phyloP scores from a whole-genome alignment of 2,113 vertebrate species.

The Petaurus breviceps region DNA sequence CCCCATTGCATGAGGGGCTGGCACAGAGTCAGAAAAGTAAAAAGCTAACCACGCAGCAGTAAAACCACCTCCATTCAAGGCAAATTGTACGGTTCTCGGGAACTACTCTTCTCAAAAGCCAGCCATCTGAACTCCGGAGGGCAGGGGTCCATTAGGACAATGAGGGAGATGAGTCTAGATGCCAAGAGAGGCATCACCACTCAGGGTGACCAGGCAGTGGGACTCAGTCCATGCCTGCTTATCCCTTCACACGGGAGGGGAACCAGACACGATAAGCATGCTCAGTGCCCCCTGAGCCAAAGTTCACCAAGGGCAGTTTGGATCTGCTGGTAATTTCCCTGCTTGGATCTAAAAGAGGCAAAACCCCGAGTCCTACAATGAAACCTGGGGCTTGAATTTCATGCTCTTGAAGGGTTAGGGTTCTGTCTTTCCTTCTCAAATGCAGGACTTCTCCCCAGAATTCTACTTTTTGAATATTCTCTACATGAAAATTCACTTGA shows the following conservation, averaged over 20 bases:
- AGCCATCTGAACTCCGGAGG: background rate
- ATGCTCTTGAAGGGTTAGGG: background rate
- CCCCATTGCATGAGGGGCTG: background rate
- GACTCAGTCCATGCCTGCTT: background rate
- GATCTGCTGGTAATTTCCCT: background rate
- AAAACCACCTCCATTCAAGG: conserved; percentile 34
- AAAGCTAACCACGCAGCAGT: background rate
- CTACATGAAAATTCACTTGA: background rate
- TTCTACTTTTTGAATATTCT: background rate
- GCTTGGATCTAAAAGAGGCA: conserved; percentile 10
- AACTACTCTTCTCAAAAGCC: background rate
- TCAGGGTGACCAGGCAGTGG: background rate
- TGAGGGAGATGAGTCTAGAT: fast-evolving
- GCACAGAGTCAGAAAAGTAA: background rate
- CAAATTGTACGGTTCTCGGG: background rate
- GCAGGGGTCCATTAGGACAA: background rate
- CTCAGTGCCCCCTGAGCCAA: background rate
- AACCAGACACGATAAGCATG: background rate
- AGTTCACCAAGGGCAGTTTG: background rate
- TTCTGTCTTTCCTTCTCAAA: background rate
- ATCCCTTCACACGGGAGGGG: background rate
- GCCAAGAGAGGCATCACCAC: background rate
- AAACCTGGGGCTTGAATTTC: background rate
- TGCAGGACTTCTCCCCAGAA: conserved; percentile 16
- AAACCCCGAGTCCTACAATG: background rate